Evolutionary conservation across 2,113 vertebrate genomes (phyloP).

Genomic region (Pterocles gutturalis): DNA sequence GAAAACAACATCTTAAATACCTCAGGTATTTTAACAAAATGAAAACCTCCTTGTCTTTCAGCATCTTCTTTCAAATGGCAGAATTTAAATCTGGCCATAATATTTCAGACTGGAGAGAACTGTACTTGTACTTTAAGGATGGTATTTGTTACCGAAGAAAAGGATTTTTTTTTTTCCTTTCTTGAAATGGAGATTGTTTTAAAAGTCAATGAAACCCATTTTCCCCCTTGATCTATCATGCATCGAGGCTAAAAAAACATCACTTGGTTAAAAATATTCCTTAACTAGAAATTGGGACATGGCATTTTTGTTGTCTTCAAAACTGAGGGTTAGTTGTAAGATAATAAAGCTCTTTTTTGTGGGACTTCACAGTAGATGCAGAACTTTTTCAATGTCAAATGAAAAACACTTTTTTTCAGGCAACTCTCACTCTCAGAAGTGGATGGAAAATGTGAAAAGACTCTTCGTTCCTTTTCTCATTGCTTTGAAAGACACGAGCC

Average conservation of each 20-base stretch:
- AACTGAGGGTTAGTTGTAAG: neutral
- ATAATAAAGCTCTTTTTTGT: neutral
- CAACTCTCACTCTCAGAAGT: neutral
- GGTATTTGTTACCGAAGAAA: neutral
- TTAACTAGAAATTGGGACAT: neutral
- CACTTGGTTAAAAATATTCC: constrained; percentile 37
- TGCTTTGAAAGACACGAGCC: neutral
- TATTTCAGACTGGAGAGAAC: neutral
- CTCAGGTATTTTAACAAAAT: neutral
- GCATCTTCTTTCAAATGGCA: neutral
- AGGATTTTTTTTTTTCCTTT: neutral
- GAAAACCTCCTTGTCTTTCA: neutral
- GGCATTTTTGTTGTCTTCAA: constrained; percentile 30
- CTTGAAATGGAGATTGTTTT: neutral
- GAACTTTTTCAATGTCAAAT: neutral
- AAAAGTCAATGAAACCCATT: constrained; percentile 18
- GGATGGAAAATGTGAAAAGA: neutral
- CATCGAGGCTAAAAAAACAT: constrained; percentile 33
- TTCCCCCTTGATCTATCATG: constrained; percentile 17
- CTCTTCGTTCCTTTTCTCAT: neutral
- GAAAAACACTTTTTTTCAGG: neutral
- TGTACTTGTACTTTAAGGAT: neutral
- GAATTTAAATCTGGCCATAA: neutral
- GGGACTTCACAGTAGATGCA: neutral
- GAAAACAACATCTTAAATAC: neutral